Evolutionary conservation across 2,797 vertebrate genomes (phyloP), one percentile per base, ranked within the genome.

Genomic region (Microctenopoma lineatum): DNA sequence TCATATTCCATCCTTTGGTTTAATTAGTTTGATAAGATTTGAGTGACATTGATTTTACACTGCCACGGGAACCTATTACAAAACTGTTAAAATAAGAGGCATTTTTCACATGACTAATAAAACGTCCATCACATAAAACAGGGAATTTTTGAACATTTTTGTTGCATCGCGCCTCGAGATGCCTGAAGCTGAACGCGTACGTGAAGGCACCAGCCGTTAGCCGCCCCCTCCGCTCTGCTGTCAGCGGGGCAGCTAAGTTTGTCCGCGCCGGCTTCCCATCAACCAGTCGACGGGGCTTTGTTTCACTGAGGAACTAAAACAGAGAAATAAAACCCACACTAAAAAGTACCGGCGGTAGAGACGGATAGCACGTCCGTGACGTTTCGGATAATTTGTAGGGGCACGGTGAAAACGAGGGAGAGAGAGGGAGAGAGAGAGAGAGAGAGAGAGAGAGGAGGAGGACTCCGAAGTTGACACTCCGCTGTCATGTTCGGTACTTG

Each of bases 221-320:
- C 78, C 85, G 77, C 86, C 84, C 80, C 71, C 69, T 1, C 58
- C 25, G 59, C 72, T 36, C 21, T 21, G 21, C 21, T 21, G 21
- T n/a, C 32, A 34, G 32, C 32, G 65, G 68, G 52, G 1, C 21
- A 21, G 21, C 36, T 53, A 90, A 90, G 90, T 94, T 93, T 92
- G 89, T 92, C 91, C 90, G 16, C 34, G 34, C 77, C 34, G 77
- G 88, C 83, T 87, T 89, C 41, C 87, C 83, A 58, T 90, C 75
- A 32, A 34, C 58, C 18, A 60, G 39, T 60, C 77, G 34, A 75
- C 61, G 34, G 52, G 29, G 66, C 77, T 89, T 90, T 89, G 89
- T 90, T 84, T 87, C 77, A 84, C 70, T 75, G 60, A 85, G 57
- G 74, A 48, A 46, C 36, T 21, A 66, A 50, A 14, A 38, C 10